A percentile compares a stretch with the other conserved stretches of the same genome.
These are phyloP conservation scores for Mustelus asterias DNA, from an alignment of 2,113 vertebrate genomes.

Conservation along the genomic window DNA sequence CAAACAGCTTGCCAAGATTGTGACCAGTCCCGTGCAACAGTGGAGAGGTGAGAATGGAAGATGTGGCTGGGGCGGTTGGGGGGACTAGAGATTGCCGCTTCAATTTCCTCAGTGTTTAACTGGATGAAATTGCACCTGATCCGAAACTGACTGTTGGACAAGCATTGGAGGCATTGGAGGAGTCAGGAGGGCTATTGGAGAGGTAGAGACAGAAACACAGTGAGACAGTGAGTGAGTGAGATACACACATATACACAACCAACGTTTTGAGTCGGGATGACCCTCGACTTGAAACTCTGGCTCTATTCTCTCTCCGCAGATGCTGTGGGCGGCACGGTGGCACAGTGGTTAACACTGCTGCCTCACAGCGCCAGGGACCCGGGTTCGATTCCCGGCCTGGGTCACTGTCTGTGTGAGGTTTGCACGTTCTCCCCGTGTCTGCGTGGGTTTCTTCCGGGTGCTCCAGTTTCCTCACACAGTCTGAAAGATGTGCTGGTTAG, in stretches of 20 bases:
- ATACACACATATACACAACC: background rate
- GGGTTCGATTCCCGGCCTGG: no score
- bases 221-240: background rate
- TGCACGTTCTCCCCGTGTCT: no score
- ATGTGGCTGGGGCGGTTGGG: background rate
- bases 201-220: background rate
- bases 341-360: no score
- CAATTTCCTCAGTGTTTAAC: background rate
- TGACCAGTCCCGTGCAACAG: background rate
- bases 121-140: background rate
- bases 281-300: no score
- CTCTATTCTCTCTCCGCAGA: no score
- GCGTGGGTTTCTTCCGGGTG: no score
- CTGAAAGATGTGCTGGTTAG: no score
- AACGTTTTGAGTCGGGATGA: no score
- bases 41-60: background rate
- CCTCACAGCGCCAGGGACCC: no score
- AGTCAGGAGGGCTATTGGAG: background rate
- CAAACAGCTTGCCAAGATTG: background rate
- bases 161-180: background rate
- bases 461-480: no score
- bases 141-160: background rate
- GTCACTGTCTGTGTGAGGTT: no score
- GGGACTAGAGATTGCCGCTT: background rate
- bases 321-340: no score